These are phyloP conservation scores for Tachypleus tridentatus DNA, from an alignment of 1,140 invertebrate genomes.

Conservation along the genomic window DNA sequence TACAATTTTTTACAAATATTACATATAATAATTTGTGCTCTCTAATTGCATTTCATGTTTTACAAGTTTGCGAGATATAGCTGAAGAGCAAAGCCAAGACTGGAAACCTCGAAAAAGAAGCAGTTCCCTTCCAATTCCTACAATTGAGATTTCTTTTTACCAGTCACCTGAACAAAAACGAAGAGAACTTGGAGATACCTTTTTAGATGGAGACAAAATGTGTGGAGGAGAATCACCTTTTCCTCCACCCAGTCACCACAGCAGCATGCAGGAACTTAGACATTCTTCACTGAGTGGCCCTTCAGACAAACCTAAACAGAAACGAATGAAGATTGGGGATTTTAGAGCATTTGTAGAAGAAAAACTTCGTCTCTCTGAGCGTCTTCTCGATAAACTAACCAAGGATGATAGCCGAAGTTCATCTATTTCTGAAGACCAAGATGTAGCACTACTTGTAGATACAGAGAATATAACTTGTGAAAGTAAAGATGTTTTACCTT, in stretches of 20 bases:
- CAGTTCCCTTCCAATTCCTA: constrained; percentile 84
- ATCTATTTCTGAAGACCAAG: constrained; percentile 24
- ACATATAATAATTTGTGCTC: no score
- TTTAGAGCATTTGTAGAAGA: constrained; percentile 79
- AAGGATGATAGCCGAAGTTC: constrained; percentile 37
- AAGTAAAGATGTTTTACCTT: constrained; percentile 44
- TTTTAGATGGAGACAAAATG: constrained; percentile 14
- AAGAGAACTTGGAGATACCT: constrained; percentile 12
- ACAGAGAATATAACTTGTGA: constrained; percentile 33
- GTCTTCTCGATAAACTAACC: constrained; percentile 76
- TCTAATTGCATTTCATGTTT: not conserved
- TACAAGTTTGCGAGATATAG: constrained; percentile 15
- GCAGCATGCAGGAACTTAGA: constrained; percentile 36
- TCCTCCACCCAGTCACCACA: constrained; percentile 34
- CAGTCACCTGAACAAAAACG: constrained; percentile 35
- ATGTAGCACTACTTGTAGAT: constrained; percentile 19
- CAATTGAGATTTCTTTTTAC: constrained; percentile 75
- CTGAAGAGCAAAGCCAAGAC: constrained; percentile 2
- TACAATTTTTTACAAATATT: not conserved
- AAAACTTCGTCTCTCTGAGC: constrained; percentile 77
- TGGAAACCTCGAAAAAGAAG: constrained; percentile 42
- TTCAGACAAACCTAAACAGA: constrained; percentile 61
- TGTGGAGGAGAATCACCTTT: constrained; percentile 36
- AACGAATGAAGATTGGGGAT: constrained; percentile 75
- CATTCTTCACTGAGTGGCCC: constrained; percentile 28